Percentiles rank a stretch among this genome's conserved stretches.
phyloP scores from a whole-genome alignment of 2,888 invertebrate species.

The Euplagia quadripunctaria region DNA sequence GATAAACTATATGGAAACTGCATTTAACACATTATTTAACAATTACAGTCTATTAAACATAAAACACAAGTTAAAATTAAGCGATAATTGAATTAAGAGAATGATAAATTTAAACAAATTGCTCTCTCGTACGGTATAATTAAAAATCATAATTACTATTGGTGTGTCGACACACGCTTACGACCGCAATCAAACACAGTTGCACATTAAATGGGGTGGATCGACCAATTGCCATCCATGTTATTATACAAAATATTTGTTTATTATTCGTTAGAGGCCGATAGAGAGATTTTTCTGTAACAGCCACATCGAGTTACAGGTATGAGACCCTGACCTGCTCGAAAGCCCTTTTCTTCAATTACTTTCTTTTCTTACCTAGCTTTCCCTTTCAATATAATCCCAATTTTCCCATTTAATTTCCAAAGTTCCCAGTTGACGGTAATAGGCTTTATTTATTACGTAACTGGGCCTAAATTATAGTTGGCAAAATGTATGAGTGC shows the following conservation, averaged over 20 bases:
- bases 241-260: background rate
- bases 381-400: no score
- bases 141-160: constrained; percentile 76
- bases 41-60: constrained; percentile 44
- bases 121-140: constrained; percentile 59
- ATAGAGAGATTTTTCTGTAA: no score
- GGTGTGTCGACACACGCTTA: constrained; percentile 61
- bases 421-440: no score
- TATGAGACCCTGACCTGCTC: no score
- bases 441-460: no score
- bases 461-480: no score
- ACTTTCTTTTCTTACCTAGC: no score
- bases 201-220: constrained; percentile 71
- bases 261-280: no score
- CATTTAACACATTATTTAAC: constrained; percentile 45
- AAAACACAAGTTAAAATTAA: constrained; percentile 51
- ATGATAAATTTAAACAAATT: constrained; percentile 58
- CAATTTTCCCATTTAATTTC: no score
- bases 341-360: no score
- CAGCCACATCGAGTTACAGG: no score
- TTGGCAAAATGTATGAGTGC: no score
- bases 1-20: constrained; percentile 6
- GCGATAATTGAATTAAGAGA: constrained; percentile 53
- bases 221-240: constrained; percentile 16
- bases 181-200: constrained; percentile 85